A percentile compares a stretch with the other conserved stretches of the same genome.
phyloP scores from a whole-genome alignment of 2,797 vertebrate genomes.

The Pristis pectinata region DNA sequence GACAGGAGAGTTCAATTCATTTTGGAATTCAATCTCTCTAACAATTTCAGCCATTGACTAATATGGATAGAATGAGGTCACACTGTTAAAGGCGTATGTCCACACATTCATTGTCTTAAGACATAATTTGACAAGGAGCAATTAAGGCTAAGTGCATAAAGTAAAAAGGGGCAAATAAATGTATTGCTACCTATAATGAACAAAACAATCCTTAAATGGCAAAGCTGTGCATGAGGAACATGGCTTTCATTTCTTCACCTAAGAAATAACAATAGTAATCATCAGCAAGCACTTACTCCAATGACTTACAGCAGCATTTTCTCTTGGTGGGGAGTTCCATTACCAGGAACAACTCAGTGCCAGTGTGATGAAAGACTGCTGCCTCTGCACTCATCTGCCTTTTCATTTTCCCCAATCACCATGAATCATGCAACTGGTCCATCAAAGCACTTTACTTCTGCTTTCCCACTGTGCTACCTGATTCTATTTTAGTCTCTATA shows the following conservation, averaged over 20 bases:
- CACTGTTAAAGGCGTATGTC: not conserved
- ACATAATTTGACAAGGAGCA: not conserved
- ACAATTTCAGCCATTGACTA: not conserved
- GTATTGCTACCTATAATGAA: not conserved
- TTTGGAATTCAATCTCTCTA: not conserved
- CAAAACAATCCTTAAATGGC: not conserved
- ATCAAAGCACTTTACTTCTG: constrained; percentile 11
- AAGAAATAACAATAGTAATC: constrained; percentile 30
- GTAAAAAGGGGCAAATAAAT: not conserved
- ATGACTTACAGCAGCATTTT: not conserved
- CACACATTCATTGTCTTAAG: not conserved
- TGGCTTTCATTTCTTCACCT: constrained; percentile 7
- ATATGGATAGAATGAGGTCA: not conserved
- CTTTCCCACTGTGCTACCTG: not conserved
- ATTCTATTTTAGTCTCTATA: constrained; percentile 10
- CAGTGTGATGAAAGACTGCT: not conserved
- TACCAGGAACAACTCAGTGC: constrained; percentile 13
- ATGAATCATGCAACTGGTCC: not conserved
- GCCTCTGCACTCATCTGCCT: constrained; percentile 1
- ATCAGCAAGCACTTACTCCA: not conserved
- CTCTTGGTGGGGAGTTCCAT: not conserved
- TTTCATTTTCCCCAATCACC: constrained; percentile 24
- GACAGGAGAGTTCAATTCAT: not conserved
- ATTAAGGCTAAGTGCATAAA: not conserved
- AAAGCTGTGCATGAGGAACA: not conserved